Conservation (phyloP, 2,797 vertebrate genomes). For the Hylomyscus alleni region DNA sequence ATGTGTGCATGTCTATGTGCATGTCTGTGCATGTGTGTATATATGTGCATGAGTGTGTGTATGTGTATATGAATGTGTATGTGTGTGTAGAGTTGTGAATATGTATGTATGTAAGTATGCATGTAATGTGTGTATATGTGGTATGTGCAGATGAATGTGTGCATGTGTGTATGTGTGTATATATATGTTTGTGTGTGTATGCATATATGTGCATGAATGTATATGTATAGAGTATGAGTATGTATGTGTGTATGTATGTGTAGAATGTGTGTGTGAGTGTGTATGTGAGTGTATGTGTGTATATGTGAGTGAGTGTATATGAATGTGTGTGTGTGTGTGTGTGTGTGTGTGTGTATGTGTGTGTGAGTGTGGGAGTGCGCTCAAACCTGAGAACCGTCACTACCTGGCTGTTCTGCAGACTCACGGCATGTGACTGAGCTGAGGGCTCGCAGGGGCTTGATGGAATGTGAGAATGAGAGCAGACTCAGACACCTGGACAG, state of each 20-base stretch:
- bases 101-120: too few species aligned
- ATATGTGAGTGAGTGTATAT: neutral
- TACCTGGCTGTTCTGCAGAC: neutral
- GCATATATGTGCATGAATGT: neutral
- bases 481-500: too few species aligned
- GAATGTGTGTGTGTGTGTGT: neutral
- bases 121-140: neutral
- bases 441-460: neutral
- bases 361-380: too few species aligned
- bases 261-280: neutral
- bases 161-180: too few species aligned
- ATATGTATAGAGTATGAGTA: neutral
- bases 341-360: neutral
- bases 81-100: neutral
- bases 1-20: neutral
- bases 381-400: neutral
- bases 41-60: accelerated
- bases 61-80: neutral
- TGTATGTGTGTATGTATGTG: too few species aligned
- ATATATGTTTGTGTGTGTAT: neutral
- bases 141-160: neutral
- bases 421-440: neutral
- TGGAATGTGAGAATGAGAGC: neutral
- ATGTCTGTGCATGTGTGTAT: neutral
- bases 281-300: neutral